phyloP scores from a whole-genome alignment of 2,888 invertebrate genomes.

The Xestia rhomboidea region DNA sequence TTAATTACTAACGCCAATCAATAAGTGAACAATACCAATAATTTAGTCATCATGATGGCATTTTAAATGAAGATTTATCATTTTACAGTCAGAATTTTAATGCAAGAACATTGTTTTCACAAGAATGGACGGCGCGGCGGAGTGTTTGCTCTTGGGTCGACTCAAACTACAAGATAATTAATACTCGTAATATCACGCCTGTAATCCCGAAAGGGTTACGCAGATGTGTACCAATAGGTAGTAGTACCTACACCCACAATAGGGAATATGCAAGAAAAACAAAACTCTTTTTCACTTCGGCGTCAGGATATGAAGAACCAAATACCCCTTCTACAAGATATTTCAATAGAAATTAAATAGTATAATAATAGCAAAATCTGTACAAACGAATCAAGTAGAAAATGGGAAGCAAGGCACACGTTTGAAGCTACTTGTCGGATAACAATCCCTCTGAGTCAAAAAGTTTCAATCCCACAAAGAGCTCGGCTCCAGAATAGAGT shows the following conservation, averaged over 20 bases:
- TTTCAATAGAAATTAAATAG: constrained; percentile 4
- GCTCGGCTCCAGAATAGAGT: constrained; percentile 77
- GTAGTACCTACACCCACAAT: too few species aligned
- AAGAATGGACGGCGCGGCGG: not conserved
- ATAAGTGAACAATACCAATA: constrained; percentile 14
- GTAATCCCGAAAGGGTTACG: not conserved
- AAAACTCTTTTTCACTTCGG: too few species aligned
- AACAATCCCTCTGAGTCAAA: constrained; percentile 88
- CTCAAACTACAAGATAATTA: not conserved
- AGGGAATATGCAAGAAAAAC: too few species aligned
- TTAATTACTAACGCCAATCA: constrained; percentile 28
- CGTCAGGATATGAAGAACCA: too few species aligned
- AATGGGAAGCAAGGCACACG: constrained; percentile 73
- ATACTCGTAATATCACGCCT: not conserved
- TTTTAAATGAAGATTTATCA: constrained; percentile 8
- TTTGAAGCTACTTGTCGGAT: constrained; percentile 84
- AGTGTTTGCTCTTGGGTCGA: not conserved
- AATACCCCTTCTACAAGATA: not conserved
- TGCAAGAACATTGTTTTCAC: not conserved
- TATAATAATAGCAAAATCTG: constrained; percentile 23
- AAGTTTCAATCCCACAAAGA: constrained; percentile 90
- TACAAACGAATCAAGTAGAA: constrained; percentile 27
- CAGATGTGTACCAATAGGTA: not conserved
- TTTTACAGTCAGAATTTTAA: constrained; percentile 14
- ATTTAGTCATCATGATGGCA: constrained; percentile 14